Percentiles rank a stretch among this genome's conserved stretches.
phyloP scores from a whole-genome alignment of 2,888 invertebrate species.

The Hipparchia semele region DNA sequence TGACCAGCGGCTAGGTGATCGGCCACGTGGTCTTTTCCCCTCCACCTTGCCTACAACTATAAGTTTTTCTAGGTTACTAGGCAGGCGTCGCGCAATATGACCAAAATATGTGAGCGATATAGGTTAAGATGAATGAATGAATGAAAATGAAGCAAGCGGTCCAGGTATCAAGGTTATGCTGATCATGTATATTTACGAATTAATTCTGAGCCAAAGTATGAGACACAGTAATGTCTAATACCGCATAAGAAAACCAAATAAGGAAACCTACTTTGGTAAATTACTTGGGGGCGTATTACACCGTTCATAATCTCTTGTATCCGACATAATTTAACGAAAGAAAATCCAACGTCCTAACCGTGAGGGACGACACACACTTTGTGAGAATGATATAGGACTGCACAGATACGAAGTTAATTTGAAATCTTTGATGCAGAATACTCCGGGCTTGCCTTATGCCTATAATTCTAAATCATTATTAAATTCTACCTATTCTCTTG shows the following conservation, averaged over 20 bases:
- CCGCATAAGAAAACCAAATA: slow-evolving; percentile 22
- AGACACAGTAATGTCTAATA: slow-evolving; percentile 16
- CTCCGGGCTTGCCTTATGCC: no score
- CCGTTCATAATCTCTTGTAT: slow-evolving; percentile 70
- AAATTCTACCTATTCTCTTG: no score
- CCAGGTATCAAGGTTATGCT: no score
- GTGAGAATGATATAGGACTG: slow-evolving; percentile 38
- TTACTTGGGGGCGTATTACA: slow-evolving; percentile 65
- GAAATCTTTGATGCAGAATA: not conserved
- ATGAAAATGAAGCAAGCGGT: no score
- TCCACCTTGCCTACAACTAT: no score
- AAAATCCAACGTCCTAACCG: slow-evolving; percentile 57
- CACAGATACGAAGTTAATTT: slow-evolving; percentile 50
- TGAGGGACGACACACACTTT: slow-evolving; percentile 55
- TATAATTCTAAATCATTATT: no score
- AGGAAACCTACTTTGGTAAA: slow-evolving; percentile 44
- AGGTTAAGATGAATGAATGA: no score
- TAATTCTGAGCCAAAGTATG: not conserved
- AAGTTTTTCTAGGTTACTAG: no score
- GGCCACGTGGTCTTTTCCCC: no score
- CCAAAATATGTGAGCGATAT: no score
- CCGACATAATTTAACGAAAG: slow-evolving; percentile 74
- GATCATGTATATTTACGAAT: not conserved
- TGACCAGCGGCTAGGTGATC: no score
- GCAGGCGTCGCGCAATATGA: no score